These are phyloP conservation scores for Leucoptera coffeella DNA, from an alignment of 2,888 invertebrate genomes.

Conservation along the genomic window DNA sequence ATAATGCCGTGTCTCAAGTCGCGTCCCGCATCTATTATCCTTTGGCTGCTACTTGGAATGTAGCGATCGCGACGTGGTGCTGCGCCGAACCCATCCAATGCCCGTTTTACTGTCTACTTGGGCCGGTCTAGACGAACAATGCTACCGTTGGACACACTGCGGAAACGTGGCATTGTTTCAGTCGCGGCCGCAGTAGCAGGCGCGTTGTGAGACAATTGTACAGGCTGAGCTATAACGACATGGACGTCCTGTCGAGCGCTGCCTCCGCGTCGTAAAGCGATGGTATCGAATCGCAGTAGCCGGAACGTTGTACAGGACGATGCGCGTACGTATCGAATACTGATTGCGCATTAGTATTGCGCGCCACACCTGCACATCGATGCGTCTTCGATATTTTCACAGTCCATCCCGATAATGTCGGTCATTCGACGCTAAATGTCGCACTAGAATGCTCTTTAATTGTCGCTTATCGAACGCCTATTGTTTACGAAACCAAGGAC, in stretches of 20 bases:
- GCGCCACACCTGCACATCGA: slow-evolving; percentile 43
- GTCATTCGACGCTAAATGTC: slow-evolving; percentile 45
- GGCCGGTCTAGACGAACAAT: too few relatives aligned
- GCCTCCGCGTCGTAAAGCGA: slow-evolving; percentile 47
- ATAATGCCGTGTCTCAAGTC: slow-evolving; percentile 43
- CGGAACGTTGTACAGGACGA: slow-evolving; percentile 53
- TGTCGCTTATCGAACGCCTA: too few relatives aligned
- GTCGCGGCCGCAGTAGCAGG: too few relatives aligned
- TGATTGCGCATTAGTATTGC: slow-evolving; percentile 51
- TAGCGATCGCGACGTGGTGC: too few relatives aligned
- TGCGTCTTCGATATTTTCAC: slow-evolving; percentile 24
- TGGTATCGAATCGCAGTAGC: slow-evolving; percentile 53
- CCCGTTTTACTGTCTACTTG: too few relatives aligned
- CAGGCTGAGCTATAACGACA: slow-evolving; percentile 38
- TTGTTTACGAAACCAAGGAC: too few relatives aligned
- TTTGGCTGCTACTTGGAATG: too few relatives aligned
- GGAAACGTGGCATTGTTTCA: too few relatives aligned
- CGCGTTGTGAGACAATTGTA: too few relatives aligned
- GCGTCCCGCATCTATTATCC: slow-evolving; percentile 45
- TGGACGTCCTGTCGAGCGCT: slow-evolving; percentile 47
- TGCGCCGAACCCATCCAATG: too few relatives aligned
- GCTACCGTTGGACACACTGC: too few relatives aligned
- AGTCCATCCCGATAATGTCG: slow-evolving; percentile 47
- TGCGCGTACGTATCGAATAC: slow-evolving; percentile 41
- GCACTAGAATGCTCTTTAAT: too few relatives aligned